Evolutionary conservation across 2,797 vertebrate species (phyloP).

Genomic region (Oophaga sylvatica): DNA sequence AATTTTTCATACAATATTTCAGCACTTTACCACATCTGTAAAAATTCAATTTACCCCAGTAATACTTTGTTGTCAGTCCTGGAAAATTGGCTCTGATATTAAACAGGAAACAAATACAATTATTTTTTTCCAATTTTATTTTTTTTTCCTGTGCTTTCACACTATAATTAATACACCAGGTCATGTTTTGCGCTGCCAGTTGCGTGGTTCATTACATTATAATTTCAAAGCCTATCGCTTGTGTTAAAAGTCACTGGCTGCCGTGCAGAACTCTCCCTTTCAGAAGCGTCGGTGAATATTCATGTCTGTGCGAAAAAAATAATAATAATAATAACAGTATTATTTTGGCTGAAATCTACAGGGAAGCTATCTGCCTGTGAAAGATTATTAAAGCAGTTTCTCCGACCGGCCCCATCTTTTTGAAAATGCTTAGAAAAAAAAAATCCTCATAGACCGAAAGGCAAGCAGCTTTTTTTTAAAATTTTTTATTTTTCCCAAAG

Average conservation of each 20-base stretch:
- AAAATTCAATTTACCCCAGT: slow-evolving; percentile 47
- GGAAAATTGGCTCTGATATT: slow-evolving; percentile 69
- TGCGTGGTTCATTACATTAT: slow-evolving; percentile 68
- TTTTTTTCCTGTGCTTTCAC: slow-evolving; percentile 59
- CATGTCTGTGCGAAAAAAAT: slow-evolving; percentile 68
- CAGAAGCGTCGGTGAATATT: slow-evolving; percentile 69
- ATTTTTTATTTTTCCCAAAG: slow-evolving; percentile 61
- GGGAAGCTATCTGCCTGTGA: slow-evolving; percentile 73
- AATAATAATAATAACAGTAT: slow-evolving; percentile 67
- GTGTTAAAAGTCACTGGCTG: slow-evolving; percentile 65
- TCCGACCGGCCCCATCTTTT: slow-evolving; percentile 61
- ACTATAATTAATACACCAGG: slow-evolving; percentile 74
- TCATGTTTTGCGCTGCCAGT: slow-evolving; percentile 71
- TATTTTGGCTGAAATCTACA: slow-evolving; percentile 71
- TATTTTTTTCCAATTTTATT: slow-evolving; percentile 40
- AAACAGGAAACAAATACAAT: slow-evolving; percentile 69
- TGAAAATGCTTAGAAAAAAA: slow-evolving; percentile 39
- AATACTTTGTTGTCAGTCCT: slow-evolving; percentile 63
- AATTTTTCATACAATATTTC: neutral
- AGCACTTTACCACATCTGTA: slow-evolving; percentile 63
- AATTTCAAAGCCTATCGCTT: slow-evolving; percentile 66
- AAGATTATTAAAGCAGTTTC: slow-evolving; percentile 73
- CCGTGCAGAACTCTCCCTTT: slow-evolving; percentile 65
- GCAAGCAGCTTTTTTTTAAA: slow-evolving; percentile 18
- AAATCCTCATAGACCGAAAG: slow-evolving; percentile 59